These are phyloP conservation scores for Channallabes apus DNA, from an alignment of 2,797 vertebrate species.

Conservation along the genomic window DNA sequence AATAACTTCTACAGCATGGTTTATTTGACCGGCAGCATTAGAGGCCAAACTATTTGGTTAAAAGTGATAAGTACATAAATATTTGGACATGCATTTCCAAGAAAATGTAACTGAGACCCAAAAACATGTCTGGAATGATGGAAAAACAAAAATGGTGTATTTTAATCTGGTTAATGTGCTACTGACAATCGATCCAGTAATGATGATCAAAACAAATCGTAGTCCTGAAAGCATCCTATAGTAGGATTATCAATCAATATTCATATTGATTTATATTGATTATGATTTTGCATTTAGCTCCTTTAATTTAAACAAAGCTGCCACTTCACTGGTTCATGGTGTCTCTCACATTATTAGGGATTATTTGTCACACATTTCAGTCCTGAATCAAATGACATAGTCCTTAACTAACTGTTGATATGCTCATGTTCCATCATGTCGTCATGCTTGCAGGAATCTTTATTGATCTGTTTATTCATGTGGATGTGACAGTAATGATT, in stretches of 20 bases:
- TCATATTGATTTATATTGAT: background rate
- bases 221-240: background rate
- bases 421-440: background rate
- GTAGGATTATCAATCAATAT: background rate
- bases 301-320: background rate
- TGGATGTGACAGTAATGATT: background rate
- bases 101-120: background rate
- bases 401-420: background rate
- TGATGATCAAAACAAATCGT: background rate
- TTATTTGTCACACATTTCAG: background rate
- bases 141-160: background rate
- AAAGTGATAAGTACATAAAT: background rate
- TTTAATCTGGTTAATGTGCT: background rate
- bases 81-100: background rate
- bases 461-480: background rate
- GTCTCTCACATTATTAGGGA: background rate
- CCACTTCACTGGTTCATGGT: background rate
- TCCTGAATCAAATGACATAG: background rate
- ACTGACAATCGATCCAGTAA: background rate
- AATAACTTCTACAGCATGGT: background rate
- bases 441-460: background rate
- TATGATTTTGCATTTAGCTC: background rate
- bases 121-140: background rate
- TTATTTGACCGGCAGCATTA: background rate
- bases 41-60: background rate